Conservation (phyloP, 1,140 invertebrate species). For the Drosophila ironensis region DNA sequence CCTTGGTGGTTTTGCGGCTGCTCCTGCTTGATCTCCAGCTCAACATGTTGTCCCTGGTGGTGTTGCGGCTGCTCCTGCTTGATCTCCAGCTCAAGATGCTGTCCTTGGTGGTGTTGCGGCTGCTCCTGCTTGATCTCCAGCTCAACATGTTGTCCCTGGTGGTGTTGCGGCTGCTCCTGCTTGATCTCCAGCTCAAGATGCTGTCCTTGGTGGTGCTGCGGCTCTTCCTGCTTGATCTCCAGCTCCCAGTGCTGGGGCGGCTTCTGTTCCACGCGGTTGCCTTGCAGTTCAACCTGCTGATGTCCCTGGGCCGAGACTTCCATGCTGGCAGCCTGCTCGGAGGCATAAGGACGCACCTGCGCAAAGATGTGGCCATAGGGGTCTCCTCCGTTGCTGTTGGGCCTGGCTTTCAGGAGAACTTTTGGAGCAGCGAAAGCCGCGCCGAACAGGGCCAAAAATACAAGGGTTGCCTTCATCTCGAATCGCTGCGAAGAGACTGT, state of each 20-base stretch:
- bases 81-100: neutral
- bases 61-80: neutral
- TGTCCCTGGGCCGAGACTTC: neutral
- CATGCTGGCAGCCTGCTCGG: neutral
- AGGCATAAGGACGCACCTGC: constrained; percentile 7
- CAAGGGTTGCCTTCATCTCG: constrained; percentile 46
- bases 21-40: neutral
- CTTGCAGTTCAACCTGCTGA: constrained; percentile 7
- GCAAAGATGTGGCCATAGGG: constrained; percentile 46
- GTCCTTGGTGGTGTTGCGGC: neutral
- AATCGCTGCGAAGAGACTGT: constrained; percentile 27
- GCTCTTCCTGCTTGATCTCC: constrained; percentile 4
- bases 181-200: neutral
- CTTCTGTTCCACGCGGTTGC: constrained; percentile 3
- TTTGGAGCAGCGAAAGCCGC: constrained; percentile 41
- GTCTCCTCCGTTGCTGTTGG: neutral
- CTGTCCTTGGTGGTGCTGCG: neutral
- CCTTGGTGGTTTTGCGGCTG: neutral
- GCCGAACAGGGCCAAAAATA: constrained; percentile 35
- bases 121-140: neutral
- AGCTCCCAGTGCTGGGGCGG: constrained; percentile 26
- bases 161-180: neutral
- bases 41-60: constrained; percentile 12
- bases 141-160: constrained; percentile 14
- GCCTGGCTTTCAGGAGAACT: neutral